phyloP scores from a whole-genome alignment of 2,797 vertebrate species.

The Florisuga fusca region DNA sequence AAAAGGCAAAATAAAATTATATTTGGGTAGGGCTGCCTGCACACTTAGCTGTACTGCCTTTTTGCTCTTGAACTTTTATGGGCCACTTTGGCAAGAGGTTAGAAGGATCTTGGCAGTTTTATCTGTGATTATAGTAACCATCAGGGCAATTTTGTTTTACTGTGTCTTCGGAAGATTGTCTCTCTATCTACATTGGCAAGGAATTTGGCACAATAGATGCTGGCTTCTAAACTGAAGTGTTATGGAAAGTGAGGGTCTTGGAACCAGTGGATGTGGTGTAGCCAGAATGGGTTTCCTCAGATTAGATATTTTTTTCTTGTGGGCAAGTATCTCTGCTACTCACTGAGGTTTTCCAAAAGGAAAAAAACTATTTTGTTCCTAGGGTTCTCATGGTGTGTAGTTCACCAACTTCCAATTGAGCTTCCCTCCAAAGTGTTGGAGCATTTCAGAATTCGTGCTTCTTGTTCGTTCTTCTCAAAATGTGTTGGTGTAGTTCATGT shows the following conservation, averaged over 20 bases:
- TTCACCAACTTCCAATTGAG: neutral
- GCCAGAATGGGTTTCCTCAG: neutral
- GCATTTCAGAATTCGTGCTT: neutral
- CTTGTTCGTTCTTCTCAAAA: neutral
- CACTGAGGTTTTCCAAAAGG: too few relatives aligned
- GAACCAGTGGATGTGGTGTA: neutral
- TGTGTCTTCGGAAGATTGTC: neutral
- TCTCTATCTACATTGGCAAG: neutral
- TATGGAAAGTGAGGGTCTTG: neutral
- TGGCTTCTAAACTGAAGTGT: neutral
- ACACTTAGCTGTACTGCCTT: neutral
- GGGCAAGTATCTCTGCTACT: neutral
- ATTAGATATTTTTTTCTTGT: neutral
- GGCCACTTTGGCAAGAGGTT: neutral
- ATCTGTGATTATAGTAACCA: neutral
- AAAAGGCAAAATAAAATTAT: neutral
- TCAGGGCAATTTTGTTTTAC: neutral
- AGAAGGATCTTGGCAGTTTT: neutral
- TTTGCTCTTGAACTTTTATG: neutral
- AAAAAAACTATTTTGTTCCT: neutral
- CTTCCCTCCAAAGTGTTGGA: neutral
- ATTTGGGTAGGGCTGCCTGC: neutral
- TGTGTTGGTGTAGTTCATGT: neutral
- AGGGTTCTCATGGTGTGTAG: neutral
- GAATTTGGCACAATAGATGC: neutral